Evolutionary conservation across 1,140 invertebrate species (phyloP), one percentile per base, ranked within the genome.

Genomic region (Formica selysi): DNA sequence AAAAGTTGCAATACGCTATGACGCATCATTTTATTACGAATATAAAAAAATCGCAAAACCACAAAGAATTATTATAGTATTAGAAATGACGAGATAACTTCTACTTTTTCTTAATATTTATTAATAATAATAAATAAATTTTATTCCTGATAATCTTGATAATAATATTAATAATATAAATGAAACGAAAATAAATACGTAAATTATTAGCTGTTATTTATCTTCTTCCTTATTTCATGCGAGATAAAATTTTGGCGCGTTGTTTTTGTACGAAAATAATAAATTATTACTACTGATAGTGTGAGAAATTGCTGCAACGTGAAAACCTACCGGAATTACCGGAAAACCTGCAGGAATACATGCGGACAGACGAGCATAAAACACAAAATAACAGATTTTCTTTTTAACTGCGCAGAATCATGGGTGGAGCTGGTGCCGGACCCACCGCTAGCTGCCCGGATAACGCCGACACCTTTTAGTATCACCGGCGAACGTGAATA

Each of bases 361-460:
- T 2, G 0, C 64, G 6, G 8, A 2, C 5, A 11, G 7, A 10
- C 10, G 8, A 76, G 3, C 51, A 16, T 22, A 51, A n/a, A 13
- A 11, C 29, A n/a, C 16, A 5, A 6, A 51, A 48, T 81, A 76
- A 79, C 2, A 32, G 16, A 73, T 22, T 16, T 67, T 68, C 13
- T 22, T 86, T 91, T 85, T 62, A 51, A 83, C 76, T 91, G 91
- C 95, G 11, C 96, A 98, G 98, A 98, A 95, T 98, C 98, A 76
- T 98, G 98, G 98, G 98, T 98, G 88, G 97, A 98, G 91, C 92
- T 98, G 88, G 93, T 94, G 71, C 94, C 96, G 71, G 97, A 97
- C 71, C 64, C 44, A n/a, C 8, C 44, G 16, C 29, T 38, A 22
- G 32, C 76, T 0, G 32, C 76, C 44, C 96, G 97, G 88, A 95